Base-by-base conservation (phyloP, 2,797 vertebrate genomes). In the Trachops cirrhosus region DNA sequence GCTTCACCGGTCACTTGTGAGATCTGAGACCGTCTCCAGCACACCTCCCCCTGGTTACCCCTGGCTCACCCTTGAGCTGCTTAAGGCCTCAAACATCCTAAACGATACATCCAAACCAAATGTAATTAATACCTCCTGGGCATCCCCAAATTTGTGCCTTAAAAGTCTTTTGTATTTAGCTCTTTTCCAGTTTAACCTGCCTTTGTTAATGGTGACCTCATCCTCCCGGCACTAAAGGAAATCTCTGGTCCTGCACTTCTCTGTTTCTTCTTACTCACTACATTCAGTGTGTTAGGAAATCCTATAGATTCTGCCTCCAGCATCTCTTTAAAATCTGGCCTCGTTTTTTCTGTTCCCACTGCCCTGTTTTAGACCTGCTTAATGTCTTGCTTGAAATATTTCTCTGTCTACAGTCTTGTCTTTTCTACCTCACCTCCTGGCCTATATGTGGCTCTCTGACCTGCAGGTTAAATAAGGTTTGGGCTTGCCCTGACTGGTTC, bases 21-120 rank as follows among this genome's bases (percentile, higher is more conserved):
- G 8, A 15, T 37, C 0, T 3, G 10, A 52, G 8, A 15, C 44
- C 0, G 0, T 46, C 48, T 19, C 50, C 22, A 24, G 41, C 59
- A 21, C 26, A 22, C 37, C 22, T 57, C 50, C 18, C n/a, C 8
- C 16, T 8, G 32, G n/a, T 67, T 18, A 34, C 9, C 3, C n/a
- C 70, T 9, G 8, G 32, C 64, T 88, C 15, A 0, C 15, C 52
- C 24, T 16, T 46, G 12, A 26, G 68, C 39, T 70, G 16, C 22
- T 79, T 4, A 5, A 41, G 16, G 39, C 70, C 37, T 85, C 37
- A 62, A 57, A 39, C 32, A 50, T 62, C 29, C 77, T 75, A 19
- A 52, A 32, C 3, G 3, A 3, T 24, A 12, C 39, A 19, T 37
- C 12, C 39, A 62, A 71, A 59, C 9, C 11, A 14, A 74, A 41